Base-by-base conservation (phyloP, 2,888 invertebrate genomes). In the Steinernema carpocapsae region DNA sequence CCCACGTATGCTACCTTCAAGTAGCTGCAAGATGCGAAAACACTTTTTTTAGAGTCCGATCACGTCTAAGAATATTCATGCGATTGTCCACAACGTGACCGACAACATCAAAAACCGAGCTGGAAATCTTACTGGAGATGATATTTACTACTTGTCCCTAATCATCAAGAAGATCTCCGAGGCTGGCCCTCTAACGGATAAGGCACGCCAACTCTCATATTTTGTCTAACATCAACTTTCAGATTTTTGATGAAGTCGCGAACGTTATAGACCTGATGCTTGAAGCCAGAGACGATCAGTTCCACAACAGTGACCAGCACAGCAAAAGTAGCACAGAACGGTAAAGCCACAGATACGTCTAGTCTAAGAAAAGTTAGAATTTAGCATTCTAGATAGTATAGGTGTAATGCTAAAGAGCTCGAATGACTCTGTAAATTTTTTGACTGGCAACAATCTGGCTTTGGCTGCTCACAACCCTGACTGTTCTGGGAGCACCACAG, bases 341-440 rank as follows among this genome's bases (percentile, higher is more conserved):
- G 56, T 56, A 56, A 56, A 26, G 56, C 26, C 56, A 56, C 24
- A 24, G 22, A 22, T 6, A 12, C n/a, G 10, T 2, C 22, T 7
- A 56, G 26, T 12, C 17, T 26, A 56, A 56, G 56, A 19, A 4
- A 26, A 3, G 56, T 56, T 19, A 56, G 6, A 4, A 24, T 56
- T 56, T 56, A 56, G 56, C 56, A 56, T 56, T 56, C 56, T 56
- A 56, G 56, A 56, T 56, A 56, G 56, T 26, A 56, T 56, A 3
- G 56, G 26, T 56, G 26, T 56, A 4, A 24, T 56, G 6, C 22
- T 56, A 26, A 14, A 24, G 26, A 56, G 22, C 26, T 56, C 56
- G 12, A 26, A 22, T 6, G 17, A 19, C 22, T 24, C 56, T 4
- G 56, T 56, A 1, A 56, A 56, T 12, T 56, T 24, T 26, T 56